phyloP scores from a whole-genome alignment of 2,888 invertebrate genomes.

The Autographa pulchrina region DNA sequence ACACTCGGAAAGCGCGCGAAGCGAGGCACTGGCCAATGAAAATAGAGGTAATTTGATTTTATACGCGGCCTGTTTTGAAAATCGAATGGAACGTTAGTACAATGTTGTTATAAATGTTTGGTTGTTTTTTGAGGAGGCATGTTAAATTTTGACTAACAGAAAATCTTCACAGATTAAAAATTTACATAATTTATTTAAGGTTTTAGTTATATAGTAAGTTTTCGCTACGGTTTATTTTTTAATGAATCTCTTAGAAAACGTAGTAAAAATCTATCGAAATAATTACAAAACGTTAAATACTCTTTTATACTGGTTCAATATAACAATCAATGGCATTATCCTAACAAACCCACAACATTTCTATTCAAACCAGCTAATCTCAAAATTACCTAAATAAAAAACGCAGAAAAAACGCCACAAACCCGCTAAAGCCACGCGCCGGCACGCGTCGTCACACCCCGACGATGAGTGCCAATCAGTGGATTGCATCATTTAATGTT shows the following conservation, averaged over 20 bases:
- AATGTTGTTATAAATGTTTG: conserved; percentile 43
- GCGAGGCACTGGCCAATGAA: conserved; percentile 82
- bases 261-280: no score
- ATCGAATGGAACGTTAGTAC: conserved; percentile 62
- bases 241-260: neutral
- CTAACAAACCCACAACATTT: conserved; percentile 4
- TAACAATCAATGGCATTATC: neutral
- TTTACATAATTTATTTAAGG: no score
- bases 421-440: conserved; percentile 33
- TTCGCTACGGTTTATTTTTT: no score
- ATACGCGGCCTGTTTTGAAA: conserved; percentile 77
- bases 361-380: conserved; percentile 22
- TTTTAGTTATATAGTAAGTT: no score
- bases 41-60: conserved; percentile 84
- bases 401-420: conserved; percentile 24
- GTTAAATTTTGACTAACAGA: neutral
- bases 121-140: conserved; percentile 26
- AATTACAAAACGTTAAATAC: no score
- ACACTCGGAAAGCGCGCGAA: conserved; percentile 78
- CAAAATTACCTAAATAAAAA: conserved; percentile 25
- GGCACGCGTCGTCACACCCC: conserved; percentile 52
- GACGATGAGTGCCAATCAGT: conserved; percentile 62
- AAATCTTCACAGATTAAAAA: no score
- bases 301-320: neutral
- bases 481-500: conserved; percentile 71